Percentiles rank a stretch among this genome's conserved stretches.
Conservation (phyloP, 1,140 invertebrate genomes). For the Tetragonula clypearis region DNA sequence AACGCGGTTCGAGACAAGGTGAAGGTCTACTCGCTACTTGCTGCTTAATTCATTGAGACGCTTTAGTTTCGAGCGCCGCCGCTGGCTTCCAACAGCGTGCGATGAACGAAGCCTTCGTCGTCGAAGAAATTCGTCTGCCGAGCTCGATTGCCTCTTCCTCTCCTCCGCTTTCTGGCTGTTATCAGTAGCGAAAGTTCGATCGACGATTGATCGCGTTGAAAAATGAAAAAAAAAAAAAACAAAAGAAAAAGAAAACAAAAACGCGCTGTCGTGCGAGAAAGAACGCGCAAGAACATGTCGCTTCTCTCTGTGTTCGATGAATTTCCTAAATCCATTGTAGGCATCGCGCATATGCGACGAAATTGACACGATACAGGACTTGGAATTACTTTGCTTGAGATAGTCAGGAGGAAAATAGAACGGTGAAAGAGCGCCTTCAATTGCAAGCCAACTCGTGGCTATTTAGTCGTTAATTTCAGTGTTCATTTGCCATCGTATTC, state of each 20-base stretch:
- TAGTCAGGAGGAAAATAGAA: no score
- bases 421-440: no score
- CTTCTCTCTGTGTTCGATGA: background rate
- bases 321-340: background rate
- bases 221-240: background rate
- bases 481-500: no score
- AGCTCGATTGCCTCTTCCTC: background rate
- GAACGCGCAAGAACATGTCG: background rate
- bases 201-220: background rate
- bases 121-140: constrained; percentile 7
- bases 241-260: no score
- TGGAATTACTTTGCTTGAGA: no score
- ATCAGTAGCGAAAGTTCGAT: background rate
- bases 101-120: background rate
- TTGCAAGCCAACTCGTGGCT: no score
- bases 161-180: background rate
- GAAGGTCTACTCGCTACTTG: constrained; percentile 42
- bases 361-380: no score
- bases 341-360: no score
- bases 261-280: background rate
- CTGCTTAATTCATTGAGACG: constrained; percentile 49
- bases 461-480: no score
- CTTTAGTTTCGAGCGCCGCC: constrained; percentile 34
- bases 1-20: constrained; percentile 32
- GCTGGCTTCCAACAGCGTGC: constrained; percentile 15